Evolutionary conservation across 2,888 invertebrate species (phyloP).

Genomic region (Stenotaenia linearis): DNA sequence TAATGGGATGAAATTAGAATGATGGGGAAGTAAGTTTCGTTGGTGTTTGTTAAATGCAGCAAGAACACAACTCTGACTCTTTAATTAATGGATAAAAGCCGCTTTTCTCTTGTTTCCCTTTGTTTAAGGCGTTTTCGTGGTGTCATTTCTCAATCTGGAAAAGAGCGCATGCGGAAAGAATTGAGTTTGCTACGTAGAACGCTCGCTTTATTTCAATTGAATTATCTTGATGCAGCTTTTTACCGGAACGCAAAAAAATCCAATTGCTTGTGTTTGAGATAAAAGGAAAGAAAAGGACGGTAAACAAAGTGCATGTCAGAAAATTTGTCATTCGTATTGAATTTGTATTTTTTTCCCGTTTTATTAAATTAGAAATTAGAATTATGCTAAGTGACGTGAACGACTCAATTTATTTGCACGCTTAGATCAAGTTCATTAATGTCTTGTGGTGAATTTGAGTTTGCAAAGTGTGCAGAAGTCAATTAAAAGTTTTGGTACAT

Average conservation of each 20-base stretch:
- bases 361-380: neutral
- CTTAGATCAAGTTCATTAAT: neutral
- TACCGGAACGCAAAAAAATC: neutral
- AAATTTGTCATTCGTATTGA: neutral
- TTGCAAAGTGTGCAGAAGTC: neutral
- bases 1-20: no score
- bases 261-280: neutral
- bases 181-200: conserved; percentile 2
- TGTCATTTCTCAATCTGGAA: neutral
- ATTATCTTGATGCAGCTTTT: conserved; percentile 5
- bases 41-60: no score
- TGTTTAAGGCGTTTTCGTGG: neutral
- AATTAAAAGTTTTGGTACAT: neutral
- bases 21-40: no score
- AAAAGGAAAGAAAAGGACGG: neutral
- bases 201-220: conserved; percentile 23
- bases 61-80: no score
- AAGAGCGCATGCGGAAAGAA: conserved; percentile 14
- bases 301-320: neutral
- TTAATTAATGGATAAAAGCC: neutral
- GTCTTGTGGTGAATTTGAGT: neutral
- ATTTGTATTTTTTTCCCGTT: neutral
- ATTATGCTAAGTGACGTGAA: neutral
- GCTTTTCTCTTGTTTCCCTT: neutral
- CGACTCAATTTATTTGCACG: neutral